Evolutionary conservation across 2,797 vertebrate genomes (phyloP), one percentile per base, ranked within the genome.

Genomic region (Ataeniobius toweri): DNA sequence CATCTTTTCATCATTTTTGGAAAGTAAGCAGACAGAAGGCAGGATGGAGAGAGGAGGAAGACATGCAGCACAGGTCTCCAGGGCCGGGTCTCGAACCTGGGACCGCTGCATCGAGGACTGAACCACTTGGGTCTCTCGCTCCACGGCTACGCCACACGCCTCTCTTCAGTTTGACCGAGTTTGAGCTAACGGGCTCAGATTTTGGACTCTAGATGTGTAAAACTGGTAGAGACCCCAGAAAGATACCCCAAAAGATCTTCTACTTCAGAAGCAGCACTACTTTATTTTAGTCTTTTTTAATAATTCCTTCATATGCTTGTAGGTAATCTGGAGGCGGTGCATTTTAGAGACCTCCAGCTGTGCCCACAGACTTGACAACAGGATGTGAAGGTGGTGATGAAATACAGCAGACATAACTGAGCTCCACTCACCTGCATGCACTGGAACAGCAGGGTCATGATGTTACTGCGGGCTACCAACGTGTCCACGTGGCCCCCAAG

Each of bases 381-480:
- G 13, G 67, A 68, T 6, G n/a, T 20, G 59, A 69, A 44, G 2
- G 22, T 28, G 13, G 22, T 28, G 13, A 69, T 3, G 0, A 26
- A 53, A 3, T 41, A 41, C 9, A 18, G 26, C 58, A 58, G n/a
- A 68, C 56, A 53, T 20, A 69, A 69, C 31, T 71, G 5, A 56
- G 4, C 83, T 83, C 79, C 78, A 28, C 85, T 88, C 71, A 98
- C 97, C 97, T 98, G 97, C 97, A 98, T 98, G 88, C 97, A 98
- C 93, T 98, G 97, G 92, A 98, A 98, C 0, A 98, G 95, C 78
- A 98, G 91, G 0, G 97, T 98, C 97, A 98, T 97, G 90, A 98
- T 96, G 92, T 98, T 98, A 91, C 97, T 98, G 5, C 97, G 95
- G 12, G 97, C 96, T 70, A 98, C 97, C 59, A 98, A 92, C 46